Evolutionary conservation across 2,113 vertebrate species (phyloP), one percentile per base, ranked within the genome.

Genomic region (Prinia subflava): DNA sequence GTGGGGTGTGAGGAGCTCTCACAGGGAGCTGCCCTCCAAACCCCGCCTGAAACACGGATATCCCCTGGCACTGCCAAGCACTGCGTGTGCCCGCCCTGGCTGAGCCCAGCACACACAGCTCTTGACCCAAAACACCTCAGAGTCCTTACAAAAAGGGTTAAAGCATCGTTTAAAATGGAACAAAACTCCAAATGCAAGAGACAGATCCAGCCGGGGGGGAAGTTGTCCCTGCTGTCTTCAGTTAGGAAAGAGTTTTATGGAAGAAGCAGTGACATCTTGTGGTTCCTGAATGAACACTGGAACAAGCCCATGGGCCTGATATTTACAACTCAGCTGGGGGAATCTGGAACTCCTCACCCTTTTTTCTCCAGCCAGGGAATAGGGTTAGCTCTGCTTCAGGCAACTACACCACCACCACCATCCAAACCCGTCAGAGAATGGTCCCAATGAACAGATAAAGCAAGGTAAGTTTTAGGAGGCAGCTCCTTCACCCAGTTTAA

Each of bases 261-360:
- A 93, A 93, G 90, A 63, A 76, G 87, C 23, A 86, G 90, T 71
- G 87, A 90, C 88, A 95, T 63, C 92, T 93, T 86, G 87, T 69
- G 91, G 94, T 3, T 64, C 41, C 55, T 35, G 4, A 59, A 35
- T 0, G 14, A 69, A 87, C 37, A 20, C 9, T 41, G 39, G 68
- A 85, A 46, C 60, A 73, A 81, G 20, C 44, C 53, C 41, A 35
- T 0, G 4, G 69, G 42, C n/a, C 28, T 83, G 71, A 4, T 23
- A 90, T 9, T 64, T 93, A 67, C 46, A 86, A 62, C 13, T 35
- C 18, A 0, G 24, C 27, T 69, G 73, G 18, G 18, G 41, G 20
- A 83, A 75, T 55, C 7, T 83, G 68, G 47, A 85, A 78, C 67
- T 92, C 37, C 67, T 86, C 55, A 46, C 11, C 9, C 5, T 56